Base-by-base conservation (phyloP, 2,888 invertebrate species). In the Rhogogaster chlorosoma region DNA sequence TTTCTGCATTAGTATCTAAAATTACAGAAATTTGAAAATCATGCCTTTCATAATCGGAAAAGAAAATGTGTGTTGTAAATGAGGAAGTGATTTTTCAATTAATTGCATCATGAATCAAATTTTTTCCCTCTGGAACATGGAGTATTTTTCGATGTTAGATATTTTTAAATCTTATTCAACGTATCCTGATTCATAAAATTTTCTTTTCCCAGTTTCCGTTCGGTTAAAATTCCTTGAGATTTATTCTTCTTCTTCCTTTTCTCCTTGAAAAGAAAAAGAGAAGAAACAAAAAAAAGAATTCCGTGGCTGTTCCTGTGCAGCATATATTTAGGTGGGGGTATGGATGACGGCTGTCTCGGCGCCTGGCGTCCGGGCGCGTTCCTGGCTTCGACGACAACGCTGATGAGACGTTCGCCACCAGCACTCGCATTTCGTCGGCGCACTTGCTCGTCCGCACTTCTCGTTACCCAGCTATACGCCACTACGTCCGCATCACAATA, bases 371-470 rank as follows among this genome's bases (percentile, higher is more conserved):
- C 67, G 42, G 73, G 15, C 22, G 73, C 70, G n/a, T 53, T 53
- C n/a, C 53, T 5, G 53, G 53, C 53, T 53, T 45, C 45, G 67
- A 12, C 64, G 67, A 70, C 83, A 83, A 83, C 70, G 83, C 67
- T 38, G 83, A 67, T 15, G 83, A 83, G 83, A 83, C 83, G 38
- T 42, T 22, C 26, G 15, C 83, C 67, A 29, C 83, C n/a, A 49
- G 49, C 83, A 83, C 83, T 83, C 83, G 83, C 83, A 83, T 83
- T 83, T 70, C 29, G 67, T 67, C 83, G n/a, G 29, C 49, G 67
- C 64, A 83, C 83, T 83, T 70, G 83, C 18, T 70, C 64, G 67
- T 70, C 80, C 38, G 26, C 80, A 80, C 80, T 80, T 61, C 57
- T 49, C 38, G 57, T 36, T 80, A 36, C 38, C 38, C 29, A 42